Evolutionary conservation across 2,888 invertebrate species (phyloP), one percentile per base, ranked within the genome.

Genomic region (Drosophila merina): DNA sequence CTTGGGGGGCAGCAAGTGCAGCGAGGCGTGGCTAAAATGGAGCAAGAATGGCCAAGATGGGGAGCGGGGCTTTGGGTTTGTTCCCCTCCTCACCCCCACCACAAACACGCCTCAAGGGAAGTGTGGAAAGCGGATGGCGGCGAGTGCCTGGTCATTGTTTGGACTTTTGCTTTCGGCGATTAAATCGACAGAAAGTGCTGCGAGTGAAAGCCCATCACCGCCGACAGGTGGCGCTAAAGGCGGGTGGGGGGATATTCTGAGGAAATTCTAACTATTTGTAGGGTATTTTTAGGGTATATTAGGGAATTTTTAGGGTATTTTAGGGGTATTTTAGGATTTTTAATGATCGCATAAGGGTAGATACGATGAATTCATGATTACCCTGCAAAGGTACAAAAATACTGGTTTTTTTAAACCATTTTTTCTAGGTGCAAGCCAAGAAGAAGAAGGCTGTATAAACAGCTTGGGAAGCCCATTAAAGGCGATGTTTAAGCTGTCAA

Each of bases 101-200:
- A 20, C 20, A 20, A 20, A 20, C 20, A 20, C 20, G 20, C 8
- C 30, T 30, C 30, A 7, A 30, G 30, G 30, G 30, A 30, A 30
- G 30, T 14, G 20, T 9, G 9, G 5, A 26, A 12, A 10, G 14
- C 31, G 28, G 14, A 9, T 9, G 33, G 33, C 3, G 28, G 28
- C 28, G 25, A 51, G 51, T 40, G 38, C 38, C 40, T 40, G 52
- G 40, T 28, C 28, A 42, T 30, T 42, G 54, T 54, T 42, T 54
- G 54, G 28, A 20, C 45, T 33, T 33, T 47, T 31, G 47, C 47
- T 56, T 33, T 47, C 12, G 55, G 31, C 55, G 47, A 36, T n/a
- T 36, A 10, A 36, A 36, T 36, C 36, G 10, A n/a, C 36, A 36
- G 36, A 28, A 28, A 28, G 28, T 28, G 28, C 28, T 36, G 36